Evolutionary conservation across 2,888 invertebrate species (phyloP).

Genomic region (Lordiphosa andalusiaca): DNA sequence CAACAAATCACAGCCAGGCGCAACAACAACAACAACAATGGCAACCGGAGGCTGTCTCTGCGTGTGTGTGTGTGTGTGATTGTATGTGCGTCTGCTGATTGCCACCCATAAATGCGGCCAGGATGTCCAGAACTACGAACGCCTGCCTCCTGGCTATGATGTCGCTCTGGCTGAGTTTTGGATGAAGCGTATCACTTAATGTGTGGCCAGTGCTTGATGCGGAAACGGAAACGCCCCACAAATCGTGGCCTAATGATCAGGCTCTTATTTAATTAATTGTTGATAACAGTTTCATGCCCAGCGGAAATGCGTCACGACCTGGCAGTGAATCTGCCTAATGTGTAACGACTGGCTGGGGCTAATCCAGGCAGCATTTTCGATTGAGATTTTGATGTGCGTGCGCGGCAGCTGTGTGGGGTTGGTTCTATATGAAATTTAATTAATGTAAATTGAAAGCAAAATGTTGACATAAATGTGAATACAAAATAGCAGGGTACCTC

Average conservation of each 20-base stretch:
- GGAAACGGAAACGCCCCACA: slow-evolving; percentile 68
- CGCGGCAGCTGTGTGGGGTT: no score
- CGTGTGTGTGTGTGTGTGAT: slow-evolving; percentile 9
- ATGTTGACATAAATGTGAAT: no score
- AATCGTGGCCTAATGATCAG: slow-evolving; percentile 71
- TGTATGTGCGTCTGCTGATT: slow-evolving; percentile 43
- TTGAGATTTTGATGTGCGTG: no score
- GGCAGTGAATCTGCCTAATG: slow-evolving; percentile 1
- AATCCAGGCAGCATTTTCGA: background rate
- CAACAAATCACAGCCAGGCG: slow-evolving; percentile 66
- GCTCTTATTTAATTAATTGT: slow-evolving; percentile 72
- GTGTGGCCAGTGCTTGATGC: slow-evolving; percentile 45
- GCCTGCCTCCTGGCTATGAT: slow-evolving; percentile 3
- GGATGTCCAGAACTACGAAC: slow-evolving; percentile 26
- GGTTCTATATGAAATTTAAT: background rate
- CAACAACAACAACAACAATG: slow-evolving; percentile 17
- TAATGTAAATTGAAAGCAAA: no score
- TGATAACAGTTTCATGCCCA: slow-evolving; percentile 62
- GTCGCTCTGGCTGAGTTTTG: slow-evolving; percentile 23
- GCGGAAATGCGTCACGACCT: slow-evolving; percentile 40
- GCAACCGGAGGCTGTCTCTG: slow-evolving; percentile 24
- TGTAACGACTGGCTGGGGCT: background rate
- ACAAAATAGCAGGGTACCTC: no score
- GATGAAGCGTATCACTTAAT: slow-evolving; percentile 55
- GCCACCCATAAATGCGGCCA: slow-evolving; percentile 37